phyloP scores from a whole-genome alignment of 1,140 invertebrate genomes.

The Drosophila guanche region DNA sequence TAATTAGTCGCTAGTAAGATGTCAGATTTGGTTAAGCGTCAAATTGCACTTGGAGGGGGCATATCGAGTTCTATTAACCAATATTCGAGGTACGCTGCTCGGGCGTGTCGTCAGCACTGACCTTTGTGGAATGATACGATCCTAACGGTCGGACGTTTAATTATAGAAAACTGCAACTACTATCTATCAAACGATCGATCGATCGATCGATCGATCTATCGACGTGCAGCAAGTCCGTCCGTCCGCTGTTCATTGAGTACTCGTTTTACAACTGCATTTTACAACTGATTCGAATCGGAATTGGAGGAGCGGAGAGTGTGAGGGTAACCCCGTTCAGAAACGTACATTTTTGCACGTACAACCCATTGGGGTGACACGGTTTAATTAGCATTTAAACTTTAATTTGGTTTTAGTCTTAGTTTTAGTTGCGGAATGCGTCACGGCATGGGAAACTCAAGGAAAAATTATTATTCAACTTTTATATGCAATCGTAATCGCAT shows the following conservation, averaged over 20 bases:
- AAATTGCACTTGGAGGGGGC: background rate
- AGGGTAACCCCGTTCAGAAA: conserved; percentile 17
- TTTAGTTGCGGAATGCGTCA: conserved; percentile 15
- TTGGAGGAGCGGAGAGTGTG: background rate
- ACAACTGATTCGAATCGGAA: conserved; percentile 33
- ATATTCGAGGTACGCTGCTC: conserved; percentile 22
- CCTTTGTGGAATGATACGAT: conserved; percentile 40
- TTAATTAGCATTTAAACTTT: conserved; percentile 57
- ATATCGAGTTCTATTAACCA: conserved; percentile 44
- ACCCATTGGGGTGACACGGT: conserved; percentile 4
- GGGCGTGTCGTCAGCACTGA: conserved; percentile 58
- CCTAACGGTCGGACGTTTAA: conserved; percentile 51
- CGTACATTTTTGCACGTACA: conserved; percentile 68
- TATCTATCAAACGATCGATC: conserved; percentile 5
- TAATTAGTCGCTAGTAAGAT: conserved; percentile 63
- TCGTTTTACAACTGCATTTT: conserved; percentile 46
- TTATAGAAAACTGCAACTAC: conserved; percentile 19
- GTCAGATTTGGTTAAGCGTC: conserved; percentile 32
- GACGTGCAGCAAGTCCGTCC: conserved; percentile 45
- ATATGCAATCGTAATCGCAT: conserved; percentile 20
- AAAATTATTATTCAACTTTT: conserved; percentile 55
- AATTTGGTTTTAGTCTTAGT: conserved; percentile 17
- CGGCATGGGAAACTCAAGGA: background rate
- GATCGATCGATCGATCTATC: conserved; percentile 18
- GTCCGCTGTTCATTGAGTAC: conserved; percentile 55